Base-by-base conservation (phyloP, 2,113 vertebrate species). In the Burhinus oedicnemus region DNA sequence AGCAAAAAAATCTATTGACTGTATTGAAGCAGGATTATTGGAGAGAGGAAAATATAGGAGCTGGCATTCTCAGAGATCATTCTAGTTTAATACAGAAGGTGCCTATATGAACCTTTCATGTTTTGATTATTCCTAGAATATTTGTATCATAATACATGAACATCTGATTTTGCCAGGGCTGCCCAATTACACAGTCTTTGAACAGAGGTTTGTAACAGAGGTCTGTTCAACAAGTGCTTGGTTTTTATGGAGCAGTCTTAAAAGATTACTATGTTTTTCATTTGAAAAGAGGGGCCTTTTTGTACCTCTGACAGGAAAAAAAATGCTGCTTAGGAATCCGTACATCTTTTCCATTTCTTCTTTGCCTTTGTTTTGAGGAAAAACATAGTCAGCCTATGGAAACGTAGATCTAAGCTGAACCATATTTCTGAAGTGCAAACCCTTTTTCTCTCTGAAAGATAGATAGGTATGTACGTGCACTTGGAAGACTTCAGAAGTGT, bases 351-450 rank as follows among this genome's bases (percentile, higher is more conserved):
- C 69, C 2, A 0, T 89, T 90, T 94, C 44, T 93, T 57, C 19
- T 90, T 90, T 83, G 57, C 77, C 52, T 88, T 86, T 90, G 65
- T 94, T 92, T 90, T 71, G 44, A 65, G 44, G 36, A 64, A 68
- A 51, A 93, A 65, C 52, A 12, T 25, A 60, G 75, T 82, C 57
- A 82, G 55, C 69, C 44, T 60, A 9, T 86, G 72, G 83, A 94
- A 93, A 54, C 9, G 3, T 3, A 8, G 38, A 80, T 64, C 26
- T 86, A 32, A 81, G 70, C 12, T 68, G 38, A 44, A 57, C 36
- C 16, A 0, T 58, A 29, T 79, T 91, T 85, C 54, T 90, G 32
- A 81, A 74, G 20, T 49, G 68, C 26, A 86, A 44, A 16, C 32
- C 2, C 36, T 66, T 49, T 47, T 90, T 85, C 62, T n/a, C 23